Base-by-base conservation (phyloP, 2,797 vertebrate genomes). In the Toxotes lorentzi region DNA sequence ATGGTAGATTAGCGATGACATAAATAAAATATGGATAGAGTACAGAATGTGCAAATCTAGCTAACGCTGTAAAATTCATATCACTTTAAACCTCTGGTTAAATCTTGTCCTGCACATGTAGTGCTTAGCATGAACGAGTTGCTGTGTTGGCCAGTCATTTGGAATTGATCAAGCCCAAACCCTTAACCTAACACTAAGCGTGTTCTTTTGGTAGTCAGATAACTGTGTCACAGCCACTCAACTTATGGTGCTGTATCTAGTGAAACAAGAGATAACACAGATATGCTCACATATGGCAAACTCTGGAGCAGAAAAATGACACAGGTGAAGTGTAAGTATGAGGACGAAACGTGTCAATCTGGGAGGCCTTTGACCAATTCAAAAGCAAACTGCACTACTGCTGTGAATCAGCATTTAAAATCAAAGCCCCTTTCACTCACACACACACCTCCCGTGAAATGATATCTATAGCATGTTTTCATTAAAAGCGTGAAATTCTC, bases 401-500 rank as follows among this genome's bases (percentile, higher is more conserved):
- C 68, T 0, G 32, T 32, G 75, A 59, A 47, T 24, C 66, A 41
- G 45, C 4, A 5, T 75, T 70, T 21, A 58, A 58, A 86, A 79
- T 73, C 32, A 80, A 76, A 72, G 7, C 66, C 56, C 24, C 27
- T 67, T 73, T 61, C 56, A 51, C 70, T 58, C 45, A 30, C 16
- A 53, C 16, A 48, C 27, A 54, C 24, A 54, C 24, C 51, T 73
- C 27, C 50, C 32, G 32, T 48, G 53, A 82, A 71, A 82, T 69
- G 8, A 45, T 62, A 75, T 34, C 69, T 62, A 69, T 84, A 86
- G 78, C 64, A 60, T 19, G 4, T 47, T 63, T 86, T 81, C 35
- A 78, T 80, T 75, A 23, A 76, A 86, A 82, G 70, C 4, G 7
- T 78, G 65, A 89, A 88, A 91, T 82, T 74, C 53, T 72, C 82